Base-by-base conservation (phyloP, 2,888 invertebrate species). In the Pterostichus madidus region DNA sequence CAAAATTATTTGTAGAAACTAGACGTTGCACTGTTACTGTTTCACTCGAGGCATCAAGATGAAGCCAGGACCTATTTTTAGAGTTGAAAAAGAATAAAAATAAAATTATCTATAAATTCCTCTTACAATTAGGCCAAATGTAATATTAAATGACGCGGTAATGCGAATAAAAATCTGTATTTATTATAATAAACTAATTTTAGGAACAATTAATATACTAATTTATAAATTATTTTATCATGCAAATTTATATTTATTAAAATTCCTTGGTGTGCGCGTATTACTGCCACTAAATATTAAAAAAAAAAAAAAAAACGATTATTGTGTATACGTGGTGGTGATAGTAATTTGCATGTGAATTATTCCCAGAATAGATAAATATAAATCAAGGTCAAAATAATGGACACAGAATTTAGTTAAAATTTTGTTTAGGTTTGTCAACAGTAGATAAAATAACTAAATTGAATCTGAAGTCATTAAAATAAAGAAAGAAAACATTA, bases 91-190 rank as follows among this genome's bases (percentile, higher is more conserved):
- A n/a, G 17, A 59, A 77, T 56, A 77, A 77, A 77, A 77, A 77
- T 77, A 77, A 77, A 75, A 77, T 56, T 77, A 56, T 56, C 53
- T 77, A 53, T 77, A 59, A 77, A 53, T 77, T 77, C 77, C 31
- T 24, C 56, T 7, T 11, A 35, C 24, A 56, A 77, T 56, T 77
- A 53, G 77, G 77, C 39, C 77, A 77, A 6, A 15, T 39, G 68
- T 10, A 44, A 39, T 5, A 61, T 31, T n/a, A 61, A 11, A 32
- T 35, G 0, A 10, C 5, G 13, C 5, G 6, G n/a, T 7, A 31
- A 64, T 31, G 8, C 13, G 7, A 52, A 52, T 10, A 39, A 39
- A 39, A 39, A 39, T 39, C 0, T 39, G 8, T 39, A 49, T 49
- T 49, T 49, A 11, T 49, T n/a, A 49, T 49, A 11, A 5, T n/a